A percentile compares a stretch with the other conserved stretches of the same genome.
phyloP scores from a whole-genome alignment of 2,113 vertebrate genomes.

The Ophiodon elongatus region DNA sequence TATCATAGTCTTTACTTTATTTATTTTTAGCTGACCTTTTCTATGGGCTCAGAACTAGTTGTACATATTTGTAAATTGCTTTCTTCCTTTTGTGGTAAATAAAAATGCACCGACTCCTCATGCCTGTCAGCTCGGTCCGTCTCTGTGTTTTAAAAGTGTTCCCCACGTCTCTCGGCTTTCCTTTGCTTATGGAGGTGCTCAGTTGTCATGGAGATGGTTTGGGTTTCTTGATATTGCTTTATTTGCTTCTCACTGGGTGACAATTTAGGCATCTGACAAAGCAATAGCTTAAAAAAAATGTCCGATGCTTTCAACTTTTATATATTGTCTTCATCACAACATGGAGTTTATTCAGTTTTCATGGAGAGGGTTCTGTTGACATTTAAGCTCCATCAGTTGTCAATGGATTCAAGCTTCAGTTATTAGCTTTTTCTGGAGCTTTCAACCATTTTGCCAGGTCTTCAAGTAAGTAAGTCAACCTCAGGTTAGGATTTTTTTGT shows the following conservation, averaged over 20 bases:
- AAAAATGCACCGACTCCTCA: background rate
- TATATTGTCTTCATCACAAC: background rate
- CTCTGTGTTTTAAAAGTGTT: too few relatives aligned
- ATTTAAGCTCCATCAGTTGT: background rate
- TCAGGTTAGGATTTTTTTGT: background rate
- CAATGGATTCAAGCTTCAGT: background rate
- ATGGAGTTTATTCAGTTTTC: background rate
- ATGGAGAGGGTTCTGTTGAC: background rate
- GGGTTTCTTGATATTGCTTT: background rate
- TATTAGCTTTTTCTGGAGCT: background rate
- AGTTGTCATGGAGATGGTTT: background rate
- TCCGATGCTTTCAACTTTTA: too few relatives aligned
- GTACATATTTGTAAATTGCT: background rate
- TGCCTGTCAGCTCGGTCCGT: background rate
- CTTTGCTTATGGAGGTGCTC: background rate
- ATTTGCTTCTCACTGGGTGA: background rate
- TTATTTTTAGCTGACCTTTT: background rate
- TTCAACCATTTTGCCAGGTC: background rate
- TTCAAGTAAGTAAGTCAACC: background rate
- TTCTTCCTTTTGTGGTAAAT: background rate
- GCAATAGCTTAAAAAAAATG: too few relatives aligned
- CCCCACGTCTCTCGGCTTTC: too few relatives aligned
- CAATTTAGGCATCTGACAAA: background rate
- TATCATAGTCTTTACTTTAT: background rate
- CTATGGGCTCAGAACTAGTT: background rate